phyloP scores from a whole-genome alignment of 2,113 vertebrate species.

The Cyanocitta stelleri region DNA sequence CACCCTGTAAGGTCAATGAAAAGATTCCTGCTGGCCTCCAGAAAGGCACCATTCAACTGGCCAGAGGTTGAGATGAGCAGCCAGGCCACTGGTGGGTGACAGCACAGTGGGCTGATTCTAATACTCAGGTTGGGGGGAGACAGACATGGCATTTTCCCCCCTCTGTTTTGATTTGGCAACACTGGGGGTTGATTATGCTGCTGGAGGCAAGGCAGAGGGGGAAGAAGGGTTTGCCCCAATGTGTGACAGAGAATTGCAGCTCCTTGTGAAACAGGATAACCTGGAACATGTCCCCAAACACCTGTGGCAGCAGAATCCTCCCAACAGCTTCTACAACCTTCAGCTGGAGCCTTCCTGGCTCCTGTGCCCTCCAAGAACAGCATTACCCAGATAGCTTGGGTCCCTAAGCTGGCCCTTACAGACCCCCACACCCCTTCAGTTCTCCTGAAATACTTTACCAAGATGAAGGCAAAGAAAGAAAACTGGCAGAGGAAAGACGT shows the following conservation, averaged over 20 bases:
- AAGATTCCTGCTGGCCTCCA: neutral
- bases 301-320: neutral
- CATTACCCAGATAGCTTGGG: too few relatives aligned
- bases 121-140: neutral
- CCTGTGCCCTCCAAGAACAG: neutral
- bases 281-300: neutral
- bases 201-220: neutral
- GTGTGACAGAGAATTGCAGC: neutral
- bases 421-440: neutral
- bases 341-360: neutral
- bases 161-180: neutral
- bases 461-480: neutral
- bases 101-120: neutral
- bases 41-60: neutral
- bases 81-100: neutral
- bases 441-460: neutral
- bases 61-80: neutral
- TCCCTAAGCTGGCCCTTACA: neutral
- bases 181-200: neutral
- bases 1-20: neutral
- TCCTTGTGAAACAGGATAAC: neutral
- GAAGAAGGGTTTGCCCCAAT: neutral
- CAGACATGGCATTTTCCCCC: neutral
- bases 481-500: neutral
- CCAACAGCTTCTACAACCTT: neutral